Base-by-base conservation (phyloP, 2,113 vertebrate genomes). In the Polypterus senegalus region DNA sequence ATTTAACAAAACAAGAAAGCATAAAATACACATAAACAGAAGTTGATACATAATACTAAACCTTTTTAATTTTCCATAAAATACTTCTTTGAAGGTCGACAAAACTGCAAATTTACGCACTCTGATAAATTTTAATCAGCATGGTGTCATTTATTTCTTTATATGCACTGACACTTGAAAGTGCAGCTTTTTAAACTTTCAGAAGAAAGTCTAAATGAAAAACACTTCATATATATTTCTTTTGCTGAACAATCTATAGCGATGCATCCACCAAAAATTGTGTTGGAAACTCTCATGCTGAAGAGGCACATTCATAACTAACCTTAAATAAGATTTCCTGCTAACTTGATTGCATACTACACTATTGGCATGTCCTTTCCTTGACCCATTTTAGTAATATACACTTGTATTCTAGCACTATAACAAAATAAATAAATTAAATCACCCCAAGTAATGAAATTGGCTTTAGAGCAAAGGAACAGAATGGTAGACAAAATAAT, bases 141-240 rank as follows among this genome's bases (percentile, higher is more conserved):
- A 27, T 27, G 27, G 27, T 27, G 27, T 27, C 1, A 27, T 27
- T 27, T 27, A 27, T 27, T 27, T 27, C 27, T 27, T 27, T 27
- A 27, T 27, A 27, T 27, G 27, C 27, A 27, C 27, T 27, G 27
- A 27, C 1, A 27, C 27, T 27, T 27, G 27, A 27, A 27, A 27
- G 27, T 27, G 27, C 27, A 27, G 27, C 27, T 27, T 27, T 27
- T 27, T 27, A 27, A 27, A 27, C 27, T 27, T 27, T 48, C n/a
- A 27, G 53, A 63, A 48, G 59, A 43, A 45, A 46, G 48, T 8
- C 6, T 5, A 47, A 8, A 4, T 57, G 45, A 47, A 46, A 46
- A 47, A 7, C 48, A 4, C 10, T 47, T 10, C 48, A 60, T 69
- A 64, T 9, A 61, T 59, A 69, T 62, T 10, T 8, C 3, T 7